Percentiles rank a stretch among this genome's conserved stretches.
Conservation (phyloP, 2,888 invertebrate species). For the Ichneumoninae sp. region DNA sequence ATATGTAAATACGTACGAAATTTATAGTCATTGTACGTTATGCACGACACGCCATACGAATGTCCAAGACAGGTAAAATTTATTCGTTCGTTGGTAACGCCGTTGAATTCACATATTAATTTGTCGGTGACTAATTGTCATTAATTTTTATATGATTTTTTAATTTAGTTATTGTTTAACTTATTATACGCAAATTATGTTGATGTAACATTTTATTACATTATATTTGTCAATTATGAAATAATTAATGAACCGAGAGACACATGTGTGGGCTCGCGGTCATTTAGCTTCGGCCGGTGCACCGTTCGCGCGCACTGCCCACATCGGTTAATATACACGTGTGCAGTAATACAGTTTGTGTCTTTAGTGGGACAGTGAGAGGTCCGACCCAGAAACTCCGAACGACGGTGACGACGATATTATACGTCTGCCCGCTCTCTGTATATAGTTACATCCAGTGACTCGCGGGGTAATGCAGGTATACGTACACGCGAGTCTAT, state of each 20-base stretch:
- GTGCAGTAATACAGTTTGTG: slow-evolving; percentile 40
- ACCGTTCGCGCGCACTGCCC: neutral
- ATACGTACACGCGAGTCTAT: neutral
- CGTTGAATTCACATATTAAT: slow-evolving; percentile 2
- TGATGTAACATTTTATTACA: neutral
- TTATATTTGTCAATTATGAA: neutral
- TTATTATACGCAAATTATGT: neutral
- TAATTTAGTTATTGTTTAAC: neutral
- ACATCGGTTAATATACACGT: slow-evolving; percentile 35
- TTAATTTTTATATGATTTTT: neutral
- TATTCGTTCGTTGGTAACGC: slow-evolving; percentile 63
- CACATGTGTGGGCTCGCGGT: slow-evolving; percentile 65
- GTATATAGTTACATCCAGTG: slow-evolving; percentile 25
- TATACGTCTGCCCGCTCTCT: slow-evolving; percentile 54
- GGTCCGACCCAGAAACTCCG: slow-evolving; percentile 72
- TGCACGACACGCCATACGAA: neutral
- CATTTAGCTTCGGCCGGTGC: slow-evolving; percentile 63
- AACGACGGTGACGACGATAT: slow-evolving; percentile 46
- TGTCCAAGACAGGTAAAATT: slow-evolving; percentile 17
- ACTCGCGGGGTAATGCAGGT: slow-evolving; percentile 26
- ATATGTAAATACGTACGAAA: slow-evolving; percentile 12
- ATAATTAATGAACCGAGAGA: neutral
- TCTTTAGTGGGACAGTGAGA: slow-evolving; percentile 75
- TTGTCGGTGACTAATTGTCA: neutral
- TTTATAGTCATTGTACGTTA: slow-evolving; percentile 14